Conservation (phyloP, 2,888 invertebrate genomes). For the Pandemis cinnamomeana region DNA sequence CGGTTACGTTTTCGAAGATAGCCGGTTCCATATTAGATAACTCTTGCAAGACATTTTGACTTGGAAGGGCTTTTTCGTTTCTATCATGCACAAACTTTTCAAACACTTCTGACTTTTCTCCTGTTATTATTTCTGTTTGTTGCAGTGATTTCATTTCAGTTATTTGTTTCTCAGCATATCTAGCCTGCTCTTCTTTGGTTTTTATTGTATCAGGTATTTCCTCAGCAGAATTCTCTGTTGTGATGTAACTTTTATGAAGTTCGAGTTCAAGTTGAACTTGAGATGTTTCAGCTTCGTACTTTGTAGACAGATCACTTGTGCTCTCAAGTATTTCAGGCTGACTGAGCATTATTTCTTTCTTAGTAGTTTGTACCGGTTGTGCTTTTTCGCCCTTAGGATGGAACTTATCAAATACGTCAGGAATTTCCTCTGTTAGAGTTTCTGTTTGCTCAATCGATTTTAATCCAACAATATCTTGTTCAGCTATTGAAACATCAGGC, state of each 20-base stretch:
- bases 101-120: constrained; percentile 56
- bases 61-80: constrained; percentile 59
- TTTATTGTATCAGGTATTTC: constrained; percentile 53
- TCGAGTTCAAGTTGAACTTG: constrained; percentile 55
- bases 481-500: constrained; percentile 45
- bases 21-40: constrained; percentile 57
- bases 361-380: constrained; percentile 48
- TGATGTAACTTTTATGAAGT: constrained; percentile 62
- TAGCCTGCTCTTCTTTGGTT: constrained; percentile 45
- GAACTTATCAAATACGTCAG: constrained; percentile 46
- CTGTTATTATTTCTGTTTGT: constrained; percentile 57
- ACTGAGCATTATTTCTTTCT: constrained; percentile 58
- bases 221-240: constrained; percentile 58
- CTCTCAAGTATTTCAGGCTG: constrained; percentile 63
- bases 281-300: constrained; percentile 51
- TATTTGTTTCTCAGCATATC: constrained; percentile 55
- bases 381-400: constrained; percentile 59
- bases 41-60: constrained; percentile 58
- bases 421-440: constrained; percentile 51
- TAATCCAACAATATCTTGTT: constrained; percentile 47
- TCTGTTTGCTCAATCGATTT: constrained; percentile 52
- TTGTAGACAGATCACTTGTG: constrained; percentile 48
- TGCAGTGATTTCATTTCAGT: constrained; percentile 61
- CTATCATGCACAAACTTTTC: constrained; percentile 45
- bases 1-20: constrained; percentile 57